Evolutionary conservation across 2,888 invertebrate genomes (phyloP), one percentile per base, ranked within the genome.

Genomic region (Craniophora ligustri): DNA sequence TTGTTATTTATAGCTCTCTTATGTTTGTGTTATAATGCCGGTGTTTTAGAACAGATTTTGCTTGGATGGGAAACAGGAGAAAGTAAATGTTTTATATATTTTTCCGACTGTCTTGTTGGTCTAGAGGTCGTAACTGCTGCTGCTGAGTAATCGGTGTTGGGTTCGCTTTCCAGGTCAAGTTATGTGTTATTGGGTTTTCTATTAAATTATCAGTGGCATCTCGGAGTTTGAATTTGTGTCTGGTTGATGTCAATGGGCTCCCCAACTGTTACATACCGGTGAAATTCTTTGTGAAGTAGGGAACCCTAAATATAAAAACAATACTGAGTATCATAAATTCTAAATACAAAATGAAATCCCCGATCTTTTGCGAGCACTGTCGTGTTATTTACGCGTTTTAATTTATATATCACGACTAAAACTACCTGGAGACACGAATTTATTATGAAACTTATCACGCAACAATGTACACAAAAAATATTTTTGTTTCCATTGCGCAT

Each of bases 331-430:
- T 53, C n/a, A 40, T 66, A 46, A 49, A 66, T 60, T 64, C 45
- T 46, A 41, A 60, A 66, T 35, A 66, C 54, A 54, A 30, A 41
- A 49, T 38, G 8, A 34, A 65, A 62, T 44, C 38, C 40, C 14
- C 57, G 26, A 18, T 62, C 36, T 62, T 65, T 50, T 44, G 38
- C 19, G 39, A 49, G 15, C 32, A 32, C n/a, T 57, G 62, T 66
- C 48, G 57, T 53, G 57, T 62, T 67, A 66, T 64, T 67, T 62
- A 62, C 51, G 62, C 10, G 50, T 67, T 66, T 66, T 51, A 66
- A 67, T 67, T 66, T 62, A 67, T 51, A 62, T 38, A 31, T 48
- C 30, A 48, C 28, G 14, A 48, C 38, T 8, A 11, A 41, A 67
- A 66, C 44, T 62, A 58, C 58, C 51, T 32, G 14, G 21, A 15